Evolutionary conservation across 2,797 vertebrate genomes (phyloP).

Genomic region (Bovichtus variegatus): DNA sequence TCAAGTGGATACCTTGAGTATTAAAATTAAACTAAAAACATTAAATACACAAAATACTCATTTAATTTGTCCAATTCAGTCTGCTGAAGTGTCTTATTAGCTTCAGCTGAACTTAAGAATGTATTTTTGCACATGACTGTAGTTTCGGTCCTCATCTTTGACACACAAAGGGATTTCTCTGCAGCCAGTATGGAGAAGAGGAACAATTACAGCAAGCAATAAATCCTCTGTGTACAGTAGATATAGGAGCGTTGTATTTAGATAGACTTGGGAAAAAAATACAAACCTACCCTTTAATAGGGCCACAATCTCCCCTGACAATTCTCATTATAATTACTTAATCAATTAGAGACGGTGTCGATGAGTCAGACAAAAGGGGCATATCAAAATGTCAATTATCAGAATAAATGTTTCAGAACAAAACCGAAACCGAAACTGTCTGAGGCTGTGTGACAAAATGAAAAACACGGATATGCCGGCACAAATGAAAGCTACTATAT

Average conservation of each 20-base stretch:
- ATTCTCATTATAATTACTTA: too few species aligned
- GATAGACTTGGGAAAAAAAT: neutral
- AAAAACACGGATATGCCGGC: neutral
- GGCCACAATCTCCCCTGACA: neutral
- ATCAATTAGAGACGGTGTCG: neutral
- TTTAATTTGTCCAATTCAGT: slow-evolving; percentile 1
- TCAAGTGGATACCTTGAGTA: slow-evolving; percentile 5
- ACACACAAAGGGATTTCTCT: neutral
- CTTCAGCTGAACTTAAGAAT: neutral
- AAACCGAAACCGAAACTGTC: neutral
- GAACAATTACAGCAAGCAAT: neutral
- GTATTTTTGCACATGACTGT: neutral
- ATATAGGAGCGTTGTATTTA: neutral
- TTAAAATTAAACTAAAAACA: too few species aligned
- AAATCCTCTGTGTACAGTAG: neutral
- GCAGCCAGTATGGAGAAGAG: neutral
- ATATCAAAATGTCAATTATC: neutral
- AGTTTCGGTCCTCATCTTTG: neutral
- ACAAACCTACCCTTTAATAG: neutral
- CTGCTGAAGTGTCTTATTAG: neutral
- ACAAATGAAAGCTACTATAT: neutral
- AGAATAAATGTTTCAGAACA: neutral
- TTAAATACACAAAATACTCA: neutral
- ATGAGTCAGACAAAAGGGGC: neutral
- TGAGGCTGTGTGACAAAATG: neutral